These are phyloP conservation scores for Muscidifurax raptorellus DNA, from an alignment of 1,140 invertebrate species.

Conservation along the genomic window DNA sequence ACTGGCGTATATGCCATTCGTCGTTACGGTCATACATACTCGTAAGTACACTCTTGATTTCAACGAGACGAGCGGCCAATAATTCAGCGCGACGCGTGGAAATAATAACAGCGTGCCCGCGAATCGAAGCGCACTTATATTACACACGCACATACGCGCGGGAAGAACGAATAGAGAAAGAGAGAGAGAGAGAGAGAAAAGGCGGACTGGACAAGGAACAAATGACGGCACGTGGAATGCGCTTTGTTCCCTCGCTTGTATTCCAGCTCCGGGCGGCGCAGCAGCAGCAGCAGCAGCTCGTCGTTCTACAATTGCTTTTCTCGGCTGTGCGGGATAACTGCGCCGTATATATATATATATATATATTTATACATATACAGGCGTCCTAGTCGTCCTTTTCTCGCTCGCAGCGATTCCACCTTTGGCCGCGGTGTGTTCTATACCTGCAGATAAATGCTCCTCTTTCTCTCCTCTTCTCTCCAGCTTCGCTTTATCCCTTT, in stretches of 20 bases:
- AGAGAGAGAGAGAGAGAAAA: constrained; percentile 40
- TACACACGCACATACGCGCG: not conserved
- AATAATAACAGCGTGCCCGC: constrained; percentile 39
- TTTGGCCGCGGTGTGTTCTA: not conserved
- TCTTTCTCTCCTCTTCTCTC: constrained; percentile 29
- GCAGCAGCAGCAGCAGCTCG: constrained; percentile 15
- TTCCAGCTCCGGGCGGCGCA: constrained; percentile 43
- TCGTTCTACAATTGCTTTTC: constrained; percentile 44
- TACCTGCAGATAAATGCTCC: constrained; percentile 32
- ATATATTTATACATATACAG: too few relatives aligned
- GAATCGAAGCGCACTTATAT: not conserved
- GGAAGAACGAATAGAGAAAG: constrained; percentile 50
- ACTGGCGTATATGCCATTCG: not conserved
- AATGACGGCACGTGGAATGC: constrained; percentile 69
- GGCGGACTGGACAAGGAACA: constrained; percentile 66
- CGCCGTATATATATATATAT: too few relatives aligned
- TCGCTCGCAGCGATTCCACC: constrained; percentile 13
- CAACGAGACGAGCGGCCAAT: constrained; percentile 14
- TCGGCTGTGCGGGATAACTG: not conserved
- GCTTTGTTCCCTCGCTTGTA: constrained; percentile 68
- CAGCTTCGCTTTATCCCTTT: constrained; percentile 32
- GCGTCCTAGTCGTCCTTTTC: not conserved
- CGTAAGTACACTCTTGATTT: not conserved
- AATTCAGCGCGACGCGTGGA: constrained; percentile 38
- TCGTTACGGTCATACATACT: too few relatives aligned